Percentiles rank a stretch among this genome's conserved stretches.
phyloP scores from a whole-genome alignment of 2,888 invertebrate genomes.

The Heteromyza rotundicornis region DNA sequence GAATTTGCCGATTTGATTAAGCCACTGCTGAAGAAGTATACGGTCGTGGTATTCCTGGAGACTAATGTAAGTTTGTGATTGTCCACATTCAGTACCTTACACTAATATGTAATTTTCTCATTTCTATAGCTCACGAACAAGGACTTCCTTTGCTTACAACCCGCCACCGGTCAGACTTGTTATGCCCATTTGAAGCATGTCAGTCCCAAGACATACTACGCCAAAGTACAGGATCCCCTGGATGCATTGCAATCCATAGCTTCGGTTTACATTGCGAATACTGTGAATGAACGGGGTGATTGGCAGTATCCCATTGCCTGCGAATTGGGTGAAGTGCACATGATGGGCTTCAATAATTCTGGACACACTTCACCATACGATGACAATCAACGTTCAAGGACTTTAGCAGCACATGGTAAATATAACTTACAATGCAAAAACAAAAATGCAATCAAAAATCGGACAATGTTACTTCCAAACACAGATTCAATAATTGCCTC shows the following conservation, averaged over 20 bases:
- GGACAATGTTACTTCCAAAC: too few species aligned
- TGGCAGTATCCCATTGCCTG: not conserved
- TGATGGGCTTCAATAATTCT: not conserved
- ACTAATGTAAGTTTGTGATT: constrained; percentile 32
- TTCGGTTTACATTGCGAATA: not conserved
- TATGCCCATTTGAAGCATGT: constrained; percentile 27
- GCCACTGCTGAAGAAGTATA: not conserved
- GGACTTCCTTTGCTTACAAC: constrained; percentile 33
- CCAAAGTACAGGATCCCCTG: constrained; percentile 33
- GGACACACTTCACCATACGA: not conserved
- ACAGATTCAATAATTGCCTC: not conserved
- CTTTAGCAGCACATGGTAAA: not conserved
- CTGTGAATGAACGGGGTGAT: not conserved
- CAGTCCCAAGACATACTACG: constrained; percentile 29
- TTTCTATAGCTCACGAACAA: constrained; percentile 33
- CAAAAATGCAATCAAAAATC: too few species aligned
- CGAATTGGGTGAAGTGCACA: not conserved
- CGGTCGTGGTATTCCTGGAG: constrained; percentile 18
- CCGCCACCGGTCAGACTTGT: constrained; percentile 22
- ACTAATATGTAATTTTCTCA: too few species aligned
- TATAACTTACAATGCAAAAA: too few species aligned
- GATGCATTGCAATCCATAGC: constrained; percentile 16
- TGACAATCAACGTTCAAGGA: not conserved
- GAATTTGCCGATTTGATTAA: constrained; percentile 22
- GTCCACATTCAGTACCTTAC: not conserved